Evolutionary conservation across 1,140 invertebrate species (phyloP).

Genomic region (Drosophila ogumai): DNA sequence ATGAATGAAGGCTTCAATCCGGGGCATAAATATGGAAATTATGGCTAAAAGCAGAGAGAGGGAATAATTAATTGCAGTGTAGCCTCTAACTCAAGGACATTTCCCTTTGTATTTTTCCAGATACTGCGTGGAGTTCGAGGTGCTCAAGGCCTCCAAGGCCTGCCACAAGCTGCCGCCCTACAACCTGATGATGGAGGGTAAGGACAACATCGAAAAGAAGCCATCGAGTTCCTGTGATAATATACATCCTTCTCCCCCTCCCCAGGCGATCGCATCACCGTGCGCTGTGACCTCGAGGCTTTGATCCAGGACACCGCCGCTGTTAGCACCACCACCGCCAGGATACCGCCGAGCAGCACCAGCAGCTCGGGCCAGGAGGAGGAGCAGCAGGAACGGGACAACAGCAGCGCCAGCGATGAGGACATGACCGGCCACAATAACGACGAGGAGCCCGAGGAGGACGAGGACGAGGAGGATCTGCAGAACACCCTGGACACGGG

Average conservation of each 20-base stretch:
- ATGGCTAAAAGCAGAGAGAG: not conserved
- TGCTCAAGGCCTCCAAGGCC: conserved; percentile 91
- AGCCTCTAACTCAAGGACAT: not conserved
- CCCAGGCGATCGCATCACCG: conserved; percentile 90
- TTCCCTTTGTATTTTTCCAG: conserved; percentile 86
- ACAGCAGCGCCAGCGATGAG: conserved; percentile 32
- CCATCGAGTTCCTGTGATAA: not conserved
- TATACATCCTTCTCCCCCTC: not conserved
- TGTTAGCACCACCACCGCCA: conserved; percentile 7
- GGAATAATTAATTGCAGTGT: conserved; percentile 18
- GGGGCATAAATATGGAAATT: conserved; percentile 13
- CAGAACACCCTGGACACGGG: conserved; percentile 66
- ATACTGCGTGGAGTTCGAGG: conserved; percentile 93
- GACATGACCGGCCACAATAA: conserved; percentile 16
- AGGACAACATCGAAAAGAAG: not conserved
- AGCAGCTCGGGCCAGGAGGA: conserved; percentile 32
- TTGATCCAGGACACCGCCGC: conserved; percentile 86
- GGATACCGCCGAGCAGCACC: conserved; percentile 23
- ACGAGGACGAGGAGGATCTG: conserved; percentile 58
- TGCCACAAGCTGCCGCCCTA: conserved; percentile 91
- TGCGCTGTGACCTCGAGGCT: conserved; percentile 91
- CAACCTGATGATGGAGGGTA: conserved; percentile 90
- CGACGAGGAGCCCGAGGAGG: conserved; percentile 38
- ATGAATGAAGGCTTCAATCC: not conserved
- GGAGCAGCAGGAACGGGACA: conserved; percentile 29